A percentile compares a stretch with the other conserved stretches of the same genome.
phyloP scores from a whole-genome alignment of 1,140 invertebrate species.

The Ptiloglossa arizonensis region DNA sequence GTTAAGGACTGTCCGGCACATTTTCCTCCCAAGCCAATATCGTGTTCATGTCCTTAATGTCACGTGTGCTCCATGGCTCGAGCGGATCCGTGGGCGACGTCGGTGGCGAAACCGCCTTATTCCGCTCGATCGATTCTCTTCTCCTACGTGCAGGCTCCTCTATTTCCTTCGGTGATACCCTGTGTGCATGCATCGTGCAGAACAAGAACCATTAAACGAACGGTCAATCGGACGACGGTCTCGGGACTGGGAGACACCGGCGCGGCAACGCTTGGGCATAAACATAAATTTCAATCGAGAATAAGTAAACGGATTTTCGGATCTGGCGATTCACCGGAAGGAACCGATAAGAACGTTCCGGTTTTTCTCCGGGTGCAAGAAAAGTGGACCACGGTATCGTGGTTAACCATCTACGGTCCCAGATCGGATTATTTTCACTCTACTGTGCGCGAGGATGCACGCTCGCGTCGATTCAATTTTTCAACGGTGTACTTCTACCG shows the following conservation, averaged over 20 bases:
- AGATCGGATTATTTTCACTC: too few relatives aligned
- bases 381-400: too few relatives aligned
- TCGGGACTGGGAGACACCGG: too few relatives aligned
- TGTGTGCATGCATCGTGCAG: conserved; percentile 72
- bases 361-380: neutral
- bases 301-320: neutral
- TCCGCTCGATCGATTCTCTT: conserved; percentile 63
- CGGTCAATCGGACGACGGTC: conserved; percentile 33
- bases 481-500: too few relatives aligned
- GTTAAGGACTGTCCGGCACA: conserved; percentile 76
- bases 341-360: neutral
- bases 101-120: conserved; percentile 59
- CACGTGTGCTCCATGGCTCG: conserved; percentile 88
- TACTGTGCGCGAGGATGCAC: too few relatives aligned
- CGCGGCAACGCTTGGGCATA: too few relatives aligned
- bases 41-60: conserved; percentile 87
- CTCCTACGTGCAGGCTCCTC: conserved; percentile 41
- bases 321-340: neutral
- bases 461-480: too few relatives aligned
- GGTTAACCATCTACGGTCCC: too few relatives aligned
- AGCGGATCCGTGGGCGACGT: conserved; percentile 84
- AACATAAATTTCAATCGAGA: conserved; percentile 2
- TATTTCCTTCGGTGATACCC: conserved; percentile 78
- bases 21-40: conserved; percentile 85
- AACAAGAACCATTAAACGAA: conserved; percentile 45